A percentile compares a stretch with the other conserved stretches of the same genome.
Conservation (phyloP, 2,888 invertebrate genomes). For the Lysandra coridon region DNA sequence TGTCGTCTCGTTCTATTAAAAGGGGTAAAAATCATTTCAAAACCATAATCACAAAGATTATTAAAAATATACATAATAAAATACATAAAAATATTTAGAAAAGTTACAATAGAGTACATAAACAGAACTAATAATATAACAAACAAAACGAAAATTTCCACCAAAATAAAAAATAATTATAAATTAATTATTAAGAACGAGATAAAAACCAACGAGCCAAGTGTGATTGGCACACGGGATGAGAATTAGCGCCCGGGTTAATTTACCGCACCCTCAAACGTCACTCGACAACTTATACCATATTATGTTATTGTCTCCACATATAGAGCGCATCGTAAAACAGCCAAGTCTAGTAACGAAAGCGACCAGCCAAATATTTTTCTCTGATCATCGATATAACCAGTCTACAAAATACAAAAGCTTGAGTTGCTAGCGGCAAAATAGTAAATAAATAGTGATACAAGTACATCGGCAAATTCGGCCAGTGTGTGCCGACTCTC, state of each 20-base stretch:
- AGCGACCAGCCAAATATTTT: slow-evolving; percentile 75
- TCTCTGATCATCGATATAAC: slow-evolving; percentile 36
- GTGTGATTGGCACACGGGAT: slow-evolving; percentile 4
- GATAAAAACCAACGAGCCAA: slow-evolving; percentile 52
- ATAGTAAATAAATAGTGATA: slow-evolving; percentile 60
- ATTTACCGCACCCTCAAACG: slow-evolving; percentile 47
- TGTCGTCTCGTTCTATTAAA: slow-evolving; percentile 51
- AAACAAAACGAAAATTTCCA: slow-evolving; percentile 38
- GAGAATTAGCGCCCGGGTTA: slow-evolving; percentile 46
- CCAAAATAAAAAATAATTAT: slow-evolving; percentile 34
- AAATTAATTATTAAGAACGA: slow-evolving; percentile 46
- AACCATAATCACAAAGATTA: slow-evolving; percentile 34
- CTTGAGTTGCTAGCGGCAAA: slow-evolving; percentile 67
- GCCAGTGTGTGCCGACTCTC: slow-evolving; percentile 47
- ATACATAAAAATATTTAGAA: slow-evolving; percentile 35
- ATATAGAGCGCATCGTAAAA: slow-evolving; percentile 61
- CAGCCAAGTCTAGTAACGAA: slow-evolving; percentile 69
- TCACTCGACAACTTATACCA: slow-evolving; percentile 45
- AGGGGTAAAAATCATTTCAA: slow-evolving; percentile 33
- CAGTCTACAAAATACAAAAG: slow-evolving; percentile 43
- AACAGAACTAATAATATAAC: slow-evolving; percentile 39
- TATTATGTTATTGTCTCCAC: slow-evolving; percentile 49
- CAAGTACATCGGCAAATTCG: slow-evolving; percentile 47
- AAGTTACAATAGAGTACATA: slow-evolving; percentile 35
- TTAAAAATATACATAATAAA: slow-evolving; percentile 28